These are phyloP conservation scores for Anagyrus pseudococci DNA, from an alignment of 2,888 invertebrate genomes.

Conservation along the genomic window DNA sequence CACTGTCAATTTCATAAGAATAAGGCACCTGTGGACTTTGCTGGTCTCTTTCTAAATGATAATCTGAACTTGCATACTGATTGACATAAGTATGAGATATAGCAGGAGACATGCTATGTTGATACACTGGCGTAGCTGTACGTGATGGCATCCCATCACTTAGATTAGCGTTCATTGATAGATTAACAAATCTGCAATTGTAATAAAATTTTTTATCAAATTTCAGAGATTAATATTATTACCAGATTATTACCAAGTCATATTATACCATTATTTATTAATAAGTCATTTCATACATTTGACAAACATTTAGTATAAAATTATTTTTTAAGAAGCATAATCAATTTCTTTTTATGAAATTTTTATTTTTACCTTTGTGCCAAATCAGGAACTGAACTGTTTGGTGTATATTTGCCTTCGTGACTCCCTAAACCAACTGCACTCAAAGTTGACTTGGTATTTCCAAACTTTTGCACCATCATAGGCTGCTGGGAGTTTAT, in stretches of 20 bases:
- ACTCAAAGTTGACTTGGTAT: conserved; percentile 71
- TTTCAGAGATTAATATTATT: too few species aligned
- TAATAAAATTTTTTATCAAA: background rate
- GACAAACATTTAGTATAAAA: too few species aligned
- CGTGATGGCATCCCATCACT: conserved; percentile 54
- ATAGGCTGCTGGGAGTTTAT: conserved; percentile 52
- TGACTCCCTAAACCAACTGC: conserved; percentile 77
- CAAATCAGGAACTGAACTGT: conserved; percentile 69
- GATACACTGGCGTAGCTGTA: conserved; percentile 58
- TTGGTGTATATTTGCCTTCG: conserved; percentile 84
- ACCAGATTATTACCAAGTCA: too few species aligned
- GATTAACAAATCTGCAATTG: conserved; percentile 70
- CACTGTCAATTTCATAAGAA: conserved; percentile 54
- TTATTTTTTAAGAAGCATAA: conserved; percentile 1
- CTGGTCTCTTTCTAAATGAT: conserved; percentile 64
- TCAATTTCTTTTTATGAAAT: background rate
- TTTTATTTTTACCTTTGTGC: conserved; percentile 63
- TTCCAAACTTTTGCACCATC: conserved; percentile 75
- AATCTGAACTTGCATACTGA: conserved; percentile 66
- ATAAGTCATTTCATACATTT: too few species aligned
- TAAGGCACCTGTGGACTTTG: conserved; percentile 59
- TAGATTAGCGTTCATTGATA: conserved; percentile 65
- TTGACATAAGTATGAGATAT: conserved; percentile 67
- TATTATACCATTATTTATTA: too few species aligned
- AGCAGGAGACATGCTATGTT: conserved; percentile 60